Evolutionary conservation across 2,888 invertebrate species (phyloP).

Genomic region (Dromius quadrimaculatus): DNA sequence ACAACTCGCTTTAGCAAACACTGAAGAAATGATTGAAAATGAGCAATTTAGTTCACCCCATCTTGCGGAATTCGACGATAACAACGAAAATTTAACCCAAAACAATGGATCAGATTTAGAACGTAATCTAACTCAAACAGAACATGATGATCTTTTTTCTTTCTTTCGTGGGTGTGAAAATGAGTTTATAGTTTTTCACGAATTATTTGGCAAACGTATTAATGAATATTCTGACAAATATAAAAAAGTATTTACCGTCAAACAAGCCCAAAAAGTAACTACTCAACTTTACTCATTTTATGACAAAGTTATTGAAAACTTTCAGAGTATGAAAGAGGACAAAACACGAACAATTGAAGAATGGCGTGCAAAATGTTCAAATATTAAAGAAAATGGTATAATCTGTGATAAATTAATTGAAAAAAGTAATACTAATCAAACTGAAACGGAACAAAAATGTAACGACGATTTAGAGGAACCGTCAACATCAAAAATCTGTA

Average conservation of each 20-base stretch:
- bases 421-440: background rate
- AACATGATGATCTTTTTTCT: too few relatives aligned
- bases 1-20: background rate
- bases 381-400: background rate
- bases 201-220: background rate
- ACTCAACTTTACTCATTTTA: background rate
- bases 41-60: background rate
- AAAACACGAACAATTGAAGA: background rate
- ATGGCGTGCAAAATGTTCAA: background rate
- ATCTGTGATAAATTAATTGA: background rate
- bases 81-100: too few relatives aligned
- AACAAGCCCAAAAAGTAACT: background rate
- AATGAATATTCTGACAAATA: background rate
- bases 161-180: background rate
- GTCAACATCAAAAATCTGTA: background rate
- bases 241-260: background rate
- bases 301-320: slow-evolving; percentile 4
- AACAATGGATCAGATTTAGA: too few relatives aligned
- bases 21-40: background rate
- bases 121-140: too few relatives aligned
- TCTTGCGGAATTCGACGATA: background rate
- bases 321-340: background rate
- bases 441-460: background rate
- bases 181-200: background rate
- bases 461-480: background rate